These are phyloP conservation scores for Andrena praecox DNA, from an alignment of 2,888 invertebrate genomes.

Conservation along the genomic window DNA sequence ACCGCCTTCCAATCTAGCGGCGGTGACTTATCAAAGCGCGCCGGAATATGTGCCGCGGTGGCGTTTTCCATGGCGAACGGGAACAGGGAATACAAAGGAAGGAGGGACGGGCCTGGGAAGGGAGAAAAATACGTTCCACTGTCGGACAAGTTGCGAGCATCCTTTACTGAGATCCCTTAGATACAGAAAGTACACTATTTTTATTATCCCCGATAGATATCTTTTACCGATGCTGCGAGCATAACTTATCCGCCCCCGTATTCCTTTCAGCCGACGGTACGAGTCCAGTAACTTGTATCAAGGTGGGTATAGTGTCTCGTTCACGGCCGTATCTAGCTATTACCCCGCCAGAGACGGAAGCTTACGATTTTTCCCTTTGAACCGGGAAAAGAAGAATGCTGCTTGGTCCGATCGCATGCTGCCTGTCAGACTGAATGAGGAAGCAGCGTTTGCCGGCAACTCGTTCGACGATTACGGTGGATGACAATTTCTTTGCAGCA, in stretches of 20 bases:
- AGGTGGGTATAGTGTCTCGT: slow-evolving; percentile 36
- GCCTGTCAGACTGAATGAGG: neutral
- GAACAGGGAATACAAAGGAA: slow-evolving; percentile 36
- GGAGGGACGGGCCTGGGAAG: neutral
- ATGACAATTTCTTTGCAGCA: neutral
- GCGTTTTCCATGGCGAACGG: slow-evolving; percentile 37
- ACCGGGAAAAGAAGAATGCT: slow-evolving; percentile 15
- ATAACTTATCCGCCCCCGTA: slow-evolving; percentile 43
- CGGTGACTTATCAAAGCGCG: slow-evolving; percentile 64
- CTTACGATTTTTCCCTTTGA: neutral
- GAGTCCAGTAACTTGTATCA: slow-evolving; percentile 35
- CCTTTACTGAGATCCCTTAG: slow-evolving; percentile 51
- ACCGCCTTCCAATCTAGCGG: slow-evolving; percentile 50
- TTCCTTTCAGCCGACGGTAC: slow-evolving; percentile 31
- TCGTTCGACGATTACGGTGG: neutral
- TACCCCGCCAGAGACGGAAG: neutral
- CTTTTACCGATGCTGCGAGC: slow-evolving; percentile 43
- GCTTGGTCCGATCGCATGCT: slow-evolving; percentile 20
- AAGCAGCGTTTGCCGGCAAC: neutral
- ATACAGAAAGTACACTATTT: slow-evolving; percentile 56
- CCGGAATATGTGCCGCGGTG: slow-evolving; percentile 55
- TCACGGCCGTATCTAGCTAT: slow-evolving; percentile 18
- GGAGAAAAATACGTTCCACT: slow-evolving; percentile 37
- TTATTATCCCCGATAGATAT: slow-evolving; percentile 53
- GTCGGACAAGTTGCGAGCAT: slow-evolving; percentile 56